phyloP scores from a whole-genome alignment of 2,888 invertebrate genomes.

The Timema cristinae region DNA sequence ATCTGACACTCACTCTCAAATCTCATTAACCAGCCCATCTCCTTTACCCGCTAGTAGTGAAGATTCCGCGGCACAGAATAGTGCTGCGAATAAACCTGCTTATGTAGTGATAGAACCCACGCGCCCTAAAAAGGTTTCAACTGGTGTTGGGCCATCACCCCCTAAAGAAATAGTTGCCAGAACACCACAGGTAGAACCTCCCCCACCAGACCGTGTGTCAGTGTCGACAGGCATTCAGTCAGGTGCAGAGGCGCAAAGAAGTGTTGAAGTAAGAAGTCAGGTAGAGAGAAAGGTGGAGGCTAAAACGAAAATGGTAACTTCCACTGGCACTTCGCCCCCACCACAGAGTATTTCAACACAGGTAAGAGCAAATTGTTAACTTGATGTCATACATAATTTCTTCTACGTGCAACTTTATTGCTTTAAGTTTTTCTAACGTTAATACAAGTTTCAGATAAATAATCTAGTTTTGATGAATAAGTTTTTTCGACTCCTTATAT shows the following conservation, averaged over 20 bases:
- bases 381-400: neutral
- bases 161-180: conserved; percentile 47
- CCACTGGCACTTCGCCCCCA: conserved; percentile 79
- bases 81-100: conserved; percentile 6
- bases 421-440: neutral
- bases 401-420: neutral
- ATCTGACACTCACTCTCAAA: conserved; percentile 28
- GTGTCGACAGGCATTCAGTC: conserved; percentile 8
- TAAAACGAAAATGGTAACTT: conserved; percentile 43
- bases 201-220: neutral
- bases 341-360: conserved; percentile 85
- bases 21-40: conserved; percentile 25
- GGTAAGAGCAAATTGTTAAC: conserved; percentile 46
- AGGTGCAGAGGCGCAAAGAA: conserved; percentile 6
- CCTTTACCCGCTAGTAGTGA: conserved; percentile 20
- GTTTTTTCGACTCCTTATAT: too few relatives aligned
- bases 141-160: conserved; percentile 61
- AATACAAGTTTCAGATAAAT: too few relatives aligned
- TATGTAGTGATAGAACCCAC: conserved; percentile 15
- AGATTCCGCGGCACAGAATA: neutral
- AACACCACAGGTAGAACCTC: neutral
- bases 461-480: too few relatives aligned
- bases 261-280: neutral
- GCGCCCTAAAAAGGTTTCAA: conserved; percentile 46
- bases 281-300: neutral